These are phyloP conservation scores for Paramormyrops kingsleyae DNA, from an alignment of 2,113 vertebrate genomes.

Conservation along the genomic window DNA sequence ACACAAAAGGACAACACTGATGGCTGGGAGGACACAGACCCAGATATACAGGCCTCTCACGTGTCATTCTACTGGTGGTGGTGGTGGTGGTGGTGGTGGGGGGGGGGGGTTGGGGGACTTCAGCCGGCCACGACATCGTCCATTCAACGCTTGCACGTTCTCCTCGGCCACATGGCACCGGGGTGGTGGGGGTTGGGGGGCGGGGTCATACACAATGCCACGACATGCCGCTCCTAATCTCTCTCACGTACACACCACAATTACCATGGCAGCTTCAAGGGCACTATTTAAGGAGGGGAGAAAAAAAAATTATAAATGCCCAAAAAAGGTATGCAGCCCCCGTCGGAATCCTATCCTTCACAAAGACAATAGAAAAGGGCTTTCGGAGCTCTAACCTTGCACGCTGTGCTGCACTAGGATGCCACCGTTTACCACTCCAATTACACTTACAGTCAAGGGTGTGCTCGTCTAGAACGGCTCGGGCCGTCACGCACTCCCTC, in stretches of 20 bases:
- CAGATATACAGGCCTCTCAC: background rate
- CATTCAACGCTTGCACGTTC: conserved; percentile 24
- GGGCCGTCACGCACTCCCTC: conserved; percentile 6
- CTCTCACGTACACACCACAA: background rate
- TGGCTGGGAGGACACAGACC: background rate
- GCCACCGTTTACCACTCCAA: conserved; percentile 12
- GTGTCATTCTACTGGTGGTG: background rate
- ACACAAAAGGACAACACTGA: background rate
- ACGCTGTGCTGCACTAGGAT: conserved; percentile 21
- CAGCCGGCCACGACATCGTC: background rate
- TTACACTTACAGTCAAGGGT: conserved; percentile 23
- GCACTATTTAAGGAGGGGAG: background rate
- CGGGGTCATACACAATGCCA: background rate
- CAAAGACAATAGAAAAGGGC: background rate
- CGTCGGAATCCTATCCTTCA: conserved; percentile 24
- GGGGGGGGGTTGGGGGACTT: background rate
- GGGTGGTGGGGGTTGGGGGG: background rate
- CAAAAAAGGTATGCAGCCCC: background rate
- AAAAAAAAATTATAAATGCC: background rate
- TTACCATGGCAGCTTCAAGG: background rate
- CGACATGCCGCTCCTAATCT: conserved; percentile 10
- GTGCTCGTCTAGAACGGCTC: conserved; percentile 15
- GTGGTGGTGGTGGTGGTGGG: background rate
- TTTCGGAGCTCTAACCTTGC: conserved; percentile 26
- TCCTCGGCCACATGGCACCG: background rate